Evolutionary conservation across 1,140 invertebrate genomes (phyloP).

Genomic region (Bombus huntii): DNA sequence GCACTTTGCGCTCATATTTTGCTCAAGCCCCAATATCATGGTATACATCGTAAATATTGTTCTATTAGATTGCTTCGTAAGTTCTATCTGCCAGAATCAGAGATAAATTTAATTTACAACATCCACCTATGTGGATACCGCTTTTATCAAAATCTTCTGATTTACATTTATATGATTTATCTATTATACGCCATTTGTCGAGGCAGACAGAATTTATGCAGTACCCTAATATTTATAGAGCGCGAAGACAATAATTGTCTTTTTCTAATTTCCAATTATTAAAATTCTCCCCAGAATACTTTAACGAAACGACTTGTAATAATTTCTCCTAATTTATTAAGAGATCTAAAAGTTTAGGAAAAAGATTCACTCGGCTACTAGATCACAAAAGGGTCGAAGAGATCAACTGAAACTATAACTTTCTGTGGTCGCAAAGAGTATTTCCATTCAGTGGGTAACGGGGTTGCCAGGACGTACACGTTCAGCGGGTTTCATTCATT

Average conservation of each 20-base stretch:
- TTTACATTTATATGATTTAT: no score
- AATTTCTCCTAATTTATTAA: no score
- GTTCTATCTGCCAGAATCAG: neutral
- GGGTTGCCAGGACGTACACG: constrained; percentile 40
- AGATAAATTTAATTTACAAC: neutral
- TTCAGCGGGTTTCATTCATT: constrained; percentile 44
- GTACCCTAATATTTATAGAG: neutral
- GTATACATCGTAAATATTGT: neutral
- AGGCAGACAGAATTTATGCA: neutral
- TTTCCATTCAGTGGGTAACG: constrained; percentile 30
- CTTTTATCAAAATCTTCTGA: no score
- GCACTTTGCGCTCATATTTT: no score
- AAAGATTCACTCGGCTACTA: neutral
- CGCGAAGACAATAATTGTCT: neutral
- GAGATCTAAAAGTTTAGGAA: neutral
- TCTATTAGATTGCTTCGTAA: neutral
- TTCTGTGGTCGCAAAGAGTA: neutral
- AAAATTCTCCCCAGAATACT: neutral
- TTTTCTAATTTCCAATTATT: neutral
- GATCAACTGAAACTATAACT: neutral
- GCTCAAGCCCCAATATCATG: no score
- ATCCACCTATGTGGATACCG: no score
- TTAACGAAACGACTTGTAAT: neutral
- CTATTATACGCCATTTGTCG: no score
- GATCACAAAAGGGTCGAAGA: neutral